phyloP scores from a whole-genome alignment of 2,888 invertebrate species.

The Agrypnus murinus region DNA sequence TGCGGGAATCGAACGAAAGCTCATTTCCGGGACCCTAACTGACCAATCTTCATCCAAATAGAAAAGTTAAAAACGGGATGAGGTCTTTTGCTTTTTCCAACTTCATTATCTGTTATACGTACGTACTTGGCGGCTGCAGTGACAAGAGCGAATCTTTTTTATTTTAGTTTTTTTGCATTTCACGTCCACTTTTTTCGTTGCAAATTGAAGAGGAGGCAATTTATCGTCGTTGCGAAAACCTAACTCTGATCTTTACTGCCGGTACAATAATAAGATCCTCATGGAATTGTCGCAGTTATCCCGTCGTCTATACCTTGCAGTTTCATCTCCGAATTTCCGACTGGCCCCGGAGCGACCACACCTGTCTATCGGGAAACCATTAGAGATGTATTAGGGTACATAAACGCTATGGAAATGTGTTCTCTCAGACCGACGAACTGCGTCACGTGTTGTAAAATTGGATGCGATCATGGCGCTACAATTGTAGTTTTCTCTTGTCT shows the following conservation, averaged over 20 bases:
- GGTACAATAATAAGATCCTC: slow-evolving; percentile 32
- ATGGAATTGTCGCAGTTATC: slow-evolving; percentile 38
- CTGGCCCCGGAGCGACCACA: slow-evolving; percentile 51
- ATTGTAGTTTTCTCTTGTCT: slow-evolving; percentile 29
- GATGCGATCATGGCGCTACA: slow-evolving; percentile 38
- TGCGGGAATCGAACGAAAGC: slow-evolving; percentile 40
- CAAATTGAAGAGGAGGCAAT: slow-evolving; percentile 3
- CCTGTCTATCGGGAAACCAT: slow-evolving; percentile 62
- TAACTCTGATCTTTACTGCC: too few species aligned
- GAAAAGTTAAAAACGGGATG: slow-evolving; percentile 20
- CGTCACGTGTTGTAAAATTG: slow-evolving; percentile 47
- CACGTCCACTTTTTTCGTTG: slow-evolving; percentile 5
- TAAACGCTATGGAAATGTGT: slow-evolving; percentile 56
- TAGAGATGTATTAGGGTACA: slow-evolving; percentile 61
- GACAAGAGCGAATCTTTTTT: too few species aligned
- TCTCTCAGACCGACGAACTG: slow-evolving; percentile 38
- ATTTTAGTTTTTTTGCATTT: not conserved
- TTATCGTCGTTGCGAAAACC: slow-evolving; percentile 18
- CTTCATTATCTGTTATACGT: too few species aligned
- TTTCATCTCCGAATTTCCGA: slow-evolving; percentile 49
- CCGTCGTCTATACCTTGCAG: slow-evolving; percentile 33
- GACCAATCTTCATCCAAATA: slow-evolving; percentile 43
- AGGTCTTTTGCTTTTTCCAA: not conserved
- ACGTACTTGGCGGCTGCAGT: too few species aligned
- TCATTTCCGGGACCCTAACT: slow-evolving; percentile 47